Evolutionary conservation across 2,113 vertebrate species (phyloP).

Genomic region (Dascyllus trimaculatus): DNA sequence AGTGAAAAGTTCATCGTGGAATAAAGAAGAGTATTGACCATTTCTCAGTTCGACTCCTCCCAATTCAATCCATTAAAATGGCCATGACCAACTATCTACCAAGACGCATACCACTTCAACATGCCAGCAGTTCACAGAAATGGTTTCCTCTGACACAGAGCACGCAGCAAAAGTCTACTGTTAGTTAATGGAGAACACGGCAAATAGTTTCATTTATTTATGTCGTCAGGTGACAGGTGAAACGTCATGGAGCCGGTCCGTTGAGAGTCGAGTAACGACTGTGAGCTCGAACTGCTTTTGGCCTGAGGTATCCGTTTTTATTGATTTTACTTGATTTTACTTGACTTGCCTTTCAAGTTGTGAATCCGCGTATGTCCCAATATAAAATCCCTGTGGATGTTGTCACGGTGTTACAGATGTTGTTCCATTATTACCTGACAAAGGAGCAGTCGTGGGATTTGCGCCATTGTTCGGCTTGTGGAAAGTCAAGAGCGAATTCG

Average conservation of each 20-base stretch:
- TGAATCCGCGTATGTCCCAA: neutral
- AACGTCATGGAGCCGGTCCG: neutral
- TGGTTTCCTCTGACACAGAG: neutral
- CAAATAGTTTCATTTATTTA: neutral
- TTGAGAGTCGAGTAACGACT: neutral
- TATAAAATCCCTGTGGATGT: neutral
- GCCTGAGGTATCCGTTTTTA: neutral
- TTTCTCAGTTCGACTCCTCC: no score
- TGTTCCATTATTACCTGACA: neutral
- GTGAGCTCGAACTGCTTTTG: neutral
- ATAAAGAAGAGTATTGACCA: no score
- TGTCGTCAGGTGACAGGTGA: neutral
- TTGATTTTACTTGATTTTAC: neutral
- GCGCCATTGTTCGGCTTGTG: neutral
- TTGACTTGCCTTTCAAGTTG: neutral
- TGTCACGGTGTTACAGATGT: neutral
- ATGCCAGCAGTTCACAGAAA: no score
- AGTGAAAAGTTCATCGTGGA: no score
- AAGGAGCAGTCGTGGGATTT: neutral
- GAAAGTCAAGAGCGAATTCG: neutral
- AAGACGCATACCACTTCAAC: no score
- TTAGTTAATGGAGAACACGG: neutral
- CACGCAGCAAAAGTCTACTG: no score
- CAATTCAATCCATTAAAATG: no score
- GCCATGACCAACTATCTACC: no score